These are phyloP conservation scores for Acridotheres tristis DNA, from an alignment of 2,797 vertebrate species.

Conservation along the genomic window DNA sequence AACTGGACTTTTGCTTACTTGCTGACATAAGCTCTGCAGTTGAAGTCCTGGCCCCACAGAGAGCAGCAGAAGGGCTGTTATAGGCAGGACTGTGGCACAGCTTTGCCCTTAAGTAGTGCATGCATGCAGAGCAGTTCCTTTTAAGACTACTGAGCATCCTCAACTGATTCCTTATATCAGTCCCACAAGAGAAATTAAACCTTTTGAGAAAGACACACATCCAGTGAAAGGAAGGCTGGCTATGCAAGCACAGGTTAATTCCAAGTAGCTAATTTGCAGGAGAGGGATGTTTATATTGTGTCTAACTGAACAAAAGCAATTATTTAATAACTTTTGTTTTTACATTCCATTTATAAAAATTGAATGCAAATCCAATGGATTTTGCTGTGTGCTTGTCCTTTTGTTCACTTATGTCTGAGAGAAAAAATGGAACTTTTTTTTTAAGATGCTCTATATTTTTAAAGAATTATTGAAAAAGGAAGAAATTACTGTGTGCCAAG, in stretches of 20 bases:
- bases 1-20: neutral
- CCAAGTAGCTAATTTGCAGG: neutral
- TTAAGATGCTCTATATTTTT: neutral
- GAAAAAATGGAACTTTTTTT: neutral
- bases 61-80: neutral
- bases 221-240: neutral
- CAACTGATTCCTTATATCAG: neutral
- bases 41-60: neutral
- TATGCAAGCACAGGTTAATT: neutral
- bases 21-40: neutral
- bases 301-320: neutral
- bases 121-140: neutral
- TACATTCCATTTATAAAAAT: neutral
- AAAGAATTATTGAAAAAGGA: neutral
- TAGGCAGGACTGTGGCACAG: neutral
- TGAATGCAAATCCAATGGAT: neutral
- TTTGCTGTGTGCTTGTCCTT: neutral
- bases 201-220: neutral
- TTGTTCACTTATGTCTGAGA: neutral
- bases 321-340: neutral
- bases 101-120: neutral
- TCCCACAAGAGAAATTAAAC: neutral
- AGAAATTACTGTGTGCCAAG: neutral
- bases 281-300: neutral
- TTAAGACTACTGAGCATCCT: neutral